A percentile compares a stretch with the other conserved stretches of the same genome.
phyloP scores from a whole-genome alignment of 2,113 vertebrate genomes.

The Chaetops frenatus region DNA sequence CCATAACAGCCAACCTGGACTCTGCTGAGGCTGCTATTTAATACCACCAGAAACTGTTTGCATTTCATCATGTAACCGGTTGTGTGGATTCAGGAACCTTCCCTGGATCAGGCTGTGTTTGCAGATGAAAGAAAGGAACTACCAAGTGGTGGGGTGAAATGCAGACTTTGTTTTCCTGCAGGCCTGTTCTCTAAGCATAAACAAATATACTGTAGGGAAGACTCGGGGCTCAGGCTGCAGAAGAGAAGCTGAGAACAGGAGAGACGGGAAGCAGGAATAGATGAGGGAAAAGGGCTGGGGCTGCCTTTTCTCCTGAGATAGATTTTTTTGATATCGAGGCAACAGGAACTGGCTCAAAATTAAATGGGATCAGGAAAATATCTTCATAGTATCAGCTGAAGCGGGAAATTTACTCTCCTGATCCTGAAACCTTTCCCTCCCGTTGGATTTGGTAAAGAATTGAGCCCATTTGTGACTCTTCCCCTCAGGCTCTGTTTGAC shows the following conservation, averaged over 20 bases:
- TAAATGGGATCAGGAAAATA: neutral
- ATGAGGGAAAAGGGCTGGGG: neutral
- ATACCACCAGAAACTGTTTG: slow-evolving; percentile 57
- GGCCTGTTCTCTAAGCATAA: slow-evolving; percentile 6
- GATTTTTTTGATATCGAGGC: neutral
- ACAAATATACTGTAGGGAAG: neutral
- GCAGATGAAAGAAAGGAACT: slow-evolving; percentile 49
- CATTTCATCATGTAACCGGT: slow-evolving; percentile 52
- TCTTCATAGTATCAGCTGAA: neutral
- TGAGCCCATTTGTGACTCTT: slow-evolving; percentile 4
- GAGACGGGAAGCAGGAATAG: neutral
- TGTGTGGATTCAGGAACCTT: slow-evolving; percentile 46
- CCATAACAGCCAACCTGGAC: slow-evolving; percentile 53
- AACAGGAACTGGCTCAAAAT: neutral
- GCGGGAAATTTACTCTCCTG: neutral
- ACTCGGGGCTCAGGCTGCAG: neutral
- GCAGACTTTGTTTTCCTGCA: slow-evolving; percentile 33
- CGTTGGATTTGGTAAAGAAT: neutral
- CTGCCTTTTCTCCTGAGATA: neutral
- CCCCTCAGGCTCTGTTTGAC: slow-evolving; percentile 26
- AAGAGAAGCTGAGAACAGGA: neutral
- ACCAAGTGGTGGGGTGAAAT: slow-evolving; percentile 34
- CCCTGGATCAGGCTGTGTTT: slow-evolving; percentile 31
- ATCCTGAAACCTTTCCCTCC: neutral
- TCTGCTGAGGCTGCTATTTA: slow-evolving; percentile 56